A percentile compares a stretch with the other conserved stretches of the same genome.
Evolutionary conservation across 2,888 invertebrate genomes (phyloP).

Genomic region (Ophion slaviceki): DNA sequence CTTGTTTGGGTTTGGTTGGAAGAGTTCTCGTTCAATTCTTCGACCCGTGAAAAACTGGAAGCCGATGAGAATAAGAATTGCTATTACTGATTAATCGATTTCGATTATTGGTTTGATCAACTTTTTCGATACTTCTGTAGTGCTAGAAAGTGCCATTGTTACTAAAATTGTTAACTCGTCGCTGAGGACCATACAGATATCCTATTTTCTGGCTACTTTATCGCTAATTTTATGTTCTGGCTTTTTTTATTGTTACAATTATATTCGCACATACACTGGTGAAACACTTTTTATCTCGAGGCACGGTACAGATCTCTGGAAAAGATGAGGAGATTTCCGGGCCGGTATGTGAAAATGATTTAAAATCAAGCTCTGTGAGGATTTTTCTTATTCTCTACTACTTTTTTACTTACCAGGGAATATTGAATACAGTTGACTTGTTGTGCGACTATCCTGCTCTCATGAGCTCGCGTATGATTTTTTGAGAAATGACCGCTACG

Average conservation of each 20-base stretch:
- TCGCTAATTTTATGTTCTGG: neutral
- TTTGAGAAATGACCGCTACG: too few species aligned
- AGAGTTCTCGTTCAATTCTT: neutral
- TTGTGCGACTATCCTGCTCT: too few species aligned
- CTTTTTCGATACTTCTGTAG: neutral
- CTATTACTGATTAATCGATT: neutral
- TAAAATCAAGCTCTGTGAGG: too few species aligned
- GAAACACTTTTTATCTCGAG: neutral
- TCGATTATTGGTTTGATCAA: neutral
- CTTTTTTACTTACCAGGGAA: too few species aligned
- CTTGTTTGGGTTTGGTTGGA: neutral
- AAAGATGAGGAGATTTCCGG: too few species aligned
- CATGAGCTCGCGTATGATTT: too few species aligned
- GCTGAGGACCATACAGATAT: too few species aligned
- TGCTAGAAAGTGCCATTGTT: neutral
- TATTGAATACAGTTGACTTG: too few species aligned
- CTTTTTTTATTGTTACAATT: neutral
- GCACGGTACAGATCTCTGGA: neutral
- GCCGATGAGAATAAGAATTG: neutral
- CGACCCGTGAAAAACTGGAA: neutral
- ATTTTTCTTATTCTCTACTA: too few species aligned
- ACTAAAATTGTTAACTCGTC: neutral
- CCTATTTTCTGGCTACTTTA: neutral
- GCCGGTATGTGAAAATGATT: neutral
- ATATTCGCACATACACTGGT: neutral